A percentile compares a stretch with the other conserved stretches of the same genome.
phyloP scores from a whole-genome alignment of 2,113 vertebrate species.

The Ammodytes marinus region DNA sequence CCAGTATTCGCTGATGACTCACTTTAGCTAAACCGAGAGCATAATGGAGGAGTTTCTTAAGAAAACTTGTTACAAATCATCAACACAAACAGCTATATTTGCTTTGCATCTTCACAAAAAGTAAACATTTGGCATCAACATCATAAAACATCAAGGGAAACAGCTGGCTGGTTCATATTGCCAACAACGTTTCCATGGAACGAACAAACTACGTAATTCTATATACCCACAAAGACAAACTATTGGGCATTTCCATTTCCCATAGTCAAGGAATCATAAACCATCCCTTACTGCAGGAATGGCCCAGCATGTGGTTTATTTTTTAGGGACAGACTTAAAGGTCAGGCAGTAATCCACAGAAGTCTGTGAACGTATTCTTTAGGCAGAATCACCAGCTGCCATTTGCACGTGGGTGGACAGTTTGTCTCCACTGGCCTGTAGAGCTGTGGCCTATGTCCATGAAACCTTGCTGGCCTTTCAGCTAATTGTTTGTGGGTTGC shows the following conservation, averaged over 20 bases:
- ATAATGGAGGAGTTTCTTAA: slow-evolving; percentile 37
- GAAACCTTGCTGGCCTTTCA: slow-evolving; percentile 83
- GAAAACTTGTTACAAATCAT: slow-evolving; percentile 56
- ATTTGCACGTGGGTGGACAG: slow-evolving; percentile 83
- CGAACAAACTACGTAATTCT: slow-evolving; percentile 60
- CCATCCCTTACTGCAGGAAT: slow-evolving; percentile 61
- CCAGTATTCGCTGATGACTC: slow-evolving; percentile 59
- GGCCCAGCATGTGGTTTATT: slow-evolving; percentile 78
- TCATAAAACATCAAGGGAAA: slow-evolving; percentile 50
- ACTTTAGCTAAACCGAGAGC: slow-evolving; percentile 43
- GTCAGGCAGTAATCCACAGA: slow-evolving; percentile 69
- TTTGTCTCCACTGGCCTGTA: slow-evolving; percentile 78
- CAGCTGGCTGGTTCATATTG: slow-evolving; percentile 52
- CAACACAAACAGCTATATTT: slow-evolving; percentile 26
- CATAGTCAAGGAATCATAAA: slow-evolving; percentile 75
- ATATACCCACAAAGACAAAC: slow-evolving; percentile 57
- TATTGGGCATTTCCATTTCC: slow-evolving; percentile 57
- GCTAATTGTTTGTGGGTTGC: slow-evolving; percentile 86
- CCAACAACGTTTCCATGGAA: slow-evolving; percentile 48
- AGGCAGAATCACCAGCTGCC: slow-evolving; percentile 82
- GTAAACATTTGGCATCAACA: slow-evolving; percentile 54
- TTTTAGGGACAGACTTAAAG: slow-evolving; percentile 76
- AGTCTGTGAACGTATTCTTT: slow-evolving; percentile 72
- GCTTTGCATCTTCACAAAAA: slow-evolving; percentile 53
- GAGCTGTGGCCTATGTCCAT: slow-evolving; percentile 66